Evolutionary conservation across 2,797 vertebrate genomes (phyloP), one percentile per base, ranked within the genome.

Genomic region (Myiothlypis coronata): DNA sequence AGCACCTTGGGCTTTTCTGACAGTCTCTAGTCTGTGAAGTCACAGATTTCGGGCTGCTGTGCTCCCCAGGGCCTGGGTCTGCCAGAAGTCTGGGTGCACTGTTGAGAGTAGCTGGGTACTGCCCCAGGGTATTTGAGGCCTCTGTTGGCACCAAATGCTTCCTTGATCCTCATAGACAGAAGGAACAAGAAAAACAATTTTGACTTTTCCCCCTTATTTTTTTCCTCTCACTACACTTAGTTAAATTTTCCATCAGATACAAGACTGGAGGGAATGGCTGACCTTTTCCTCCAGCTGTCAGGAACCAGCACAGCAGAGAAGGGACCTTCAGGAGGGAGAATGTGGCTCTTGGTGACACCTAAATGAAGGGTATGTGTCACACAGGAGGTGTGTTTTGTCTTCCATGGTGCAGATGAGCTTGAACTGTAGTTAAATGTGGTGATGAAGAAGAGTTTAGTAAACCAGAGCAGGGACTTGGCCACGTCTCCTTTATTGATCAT

Each of bases 241-340:
- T 89, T 90, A 56, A 75, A 77, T 39, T 72, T 91, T 89, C 52
- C 37, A 46, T 74, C 75, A 93, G 89, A 79, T 77, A 79, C 53
- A 85, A 39, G 68, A 50, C 83, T 83, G 44, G 49, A 86, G 89
- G 93, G 90, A 89, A 64, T 6, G 18, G 39, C 70, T 94, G 89
- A 94, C 80, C 65, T 97, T 97, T 94, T 84, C 50, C n/a, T 78
- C 59, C 39, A 63, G 78, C 76, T 90, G 79, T 64, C 89, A 83
- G 49, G 63, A 89, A 22, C 5, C 26, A 89, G 27, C 1, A 3
- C 14, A 79, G 78, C 30, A 52, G 63, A 67, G 59, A 39, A 78
- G 53, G 17, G 13, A 17, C 69, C 72, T 77, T 90, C 46, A 60
- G 61, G 43, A 84, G 46, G 23, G 65, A 61, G 78, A 63, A 50